Evolutionary conservation across 2,888 invertebrate species (phyloP), one percentile per base, ranked within the genome.

Genomic region (Erebia epiphron): DNA sequence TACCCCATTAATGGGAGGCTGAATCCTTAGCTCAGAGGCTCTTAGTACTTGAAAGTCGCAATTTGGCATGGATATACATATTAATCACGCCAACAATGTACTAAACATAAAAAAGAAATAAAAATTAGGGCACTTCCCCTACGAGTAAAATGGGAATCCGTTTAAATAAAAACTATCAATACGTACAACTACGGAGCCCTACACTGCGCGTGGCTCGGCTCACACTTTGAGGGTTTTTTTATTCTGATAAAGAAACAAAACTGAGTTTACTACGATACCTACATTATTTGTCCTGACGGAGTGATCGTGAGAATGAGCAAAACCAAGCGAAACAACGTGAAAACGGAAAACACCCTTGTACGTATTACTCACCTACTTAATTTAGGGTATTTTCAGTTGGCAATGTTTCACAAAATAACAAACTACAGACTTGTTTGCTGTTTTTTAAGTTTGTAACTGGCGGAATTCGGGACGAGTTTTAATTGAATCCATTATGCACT

Each of bases 251-350:
- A 8, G 8, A 35, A n/a, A 62, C 67, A 21, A 18, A 58, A 13
- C 65, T 60, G 60, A 70, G 54, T 57, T 67, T 64, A 61, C 67
- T 54, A 49, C 16, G 61, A 18, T 65, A 64, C 49, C 58, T 11
- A 1, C 18, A 14, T n/a, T 49, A 67, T 67, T 69, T 63, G 67
- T 65, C 69, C 13, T 35, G 14, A 58, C 64, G 60, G 18, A 35
- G 26, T 65, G 46, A 87, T 88, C 83, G 84, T 79, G 82, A 82
- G 82, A 86, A 88, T 86, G 86, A 86, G 84, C 85, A 88, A 88
- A 90, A 91, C 88, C 84, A 86, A 87, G 85, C 84, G 86, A 87
- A 90, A 90, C 87, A 89, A 88, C 90, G 86, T 88, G 87, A 86
- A 87, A 89, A 89, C 86, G 86, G 87, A 86, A 87, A 89, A 89